phyloP scores from a whole-genome alignment of 1,140 invertebrate species.

The Cephus cinctus region DNA sequence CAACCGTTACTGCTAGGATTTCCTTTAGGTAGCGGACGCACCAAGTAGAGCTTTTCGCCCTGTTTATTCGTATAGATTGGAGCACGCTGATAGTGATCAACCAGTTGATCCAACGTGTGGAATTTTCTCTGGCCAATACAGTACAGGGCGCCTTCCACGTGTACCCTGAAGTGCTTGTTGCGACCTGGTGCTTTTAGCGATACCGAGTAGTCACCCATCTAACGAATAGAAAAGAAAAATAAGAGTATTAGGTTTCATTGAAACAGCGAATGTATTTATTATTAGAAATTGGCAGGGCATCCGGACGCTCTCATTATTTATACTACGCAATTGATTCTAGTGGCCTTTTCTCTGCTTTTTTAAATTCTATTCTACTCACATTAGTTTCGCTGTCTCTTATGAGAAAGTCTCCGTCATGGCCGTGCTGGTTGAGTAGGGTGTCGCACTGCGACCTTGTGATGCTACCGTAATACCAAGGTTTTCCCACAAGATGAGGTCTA shows the following conservation, averaged over 20 bases:
- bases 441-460: slow-evolving; percentile 95
- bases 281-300: slow-evolving; percentile 4
- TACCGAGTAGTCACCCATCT: slow-evolving; percentile 98
- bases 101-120: slow-evolving; percentile 91
- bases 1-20: slow-evolving; percentile 55
- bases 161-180: slow-evolving; percentile 99
- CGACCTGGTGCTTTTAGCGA: slow-evolving; percentile 95
- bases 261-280: slow-evolving; percentile 3
- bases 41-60: slow-evolving; percentile 90
- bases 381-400: slow-evolving; percentile 98
- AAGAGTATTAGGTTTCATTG: slow-evolving; percentile 9
- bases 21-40: slow-evolving; percentile 79
- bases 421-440: slow-evolving; percentile 88
- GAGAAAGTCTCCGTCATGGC: slow-evolving; percentile 96
- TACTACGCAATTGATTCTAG: too few species aligned
- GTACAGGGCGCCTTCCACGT: slow-evolving; percentile 90
- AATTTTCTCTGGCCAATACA: slow-evolving; percentile 99
- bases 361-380: slow-evolving; percentile 78
- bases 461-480: slow-evolving; percentile 96
- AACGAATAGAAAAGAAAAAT: slow-evolving; percentile 47
- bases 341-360: too few species aligned
- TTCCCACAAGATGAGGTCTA: slow-evolving; percentile 71
- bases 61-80: slow-evolving; percentile 98
- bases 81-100: slow-evolving; percentile 97
- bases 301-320: too few species aligned